Evolutionary conservation across 2,888 invertebrate species (phyloP).

Genomic region (Elmis aenea): DNA sequence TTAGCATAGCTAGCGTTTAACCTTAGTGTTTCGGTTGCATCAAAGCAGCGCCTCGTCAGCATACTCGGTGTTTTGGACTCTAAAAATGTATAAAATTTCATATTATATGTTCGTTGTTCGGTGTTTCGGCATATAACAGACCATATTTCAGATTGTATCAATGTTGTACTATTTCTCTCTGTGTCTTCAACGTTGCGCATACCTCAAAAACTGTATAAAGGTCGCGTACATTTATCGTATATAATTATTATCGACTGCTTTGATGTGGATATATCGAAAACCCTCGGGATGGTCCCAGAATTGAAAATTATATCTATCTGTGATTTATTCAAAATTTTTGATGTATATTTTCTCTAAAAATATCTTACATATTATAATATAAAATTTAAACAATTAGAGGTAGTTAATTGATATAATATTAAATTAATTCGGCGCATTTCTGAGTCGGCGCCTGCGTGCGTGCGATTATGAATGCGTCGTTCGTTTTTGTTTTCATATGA

Average conservation of each 20-base stretch:
- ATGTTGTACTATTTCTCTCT: slow-evolving; percentile 48
- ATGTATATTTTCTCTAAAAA: slow-evolving; percentile 58
- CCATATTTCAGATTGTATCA: slow-evolving; percentile 30
- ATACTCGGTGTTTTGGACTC: slow-evolving; percentile 41
- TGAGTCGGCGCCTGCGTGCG: slow-evolving; percentile 7
- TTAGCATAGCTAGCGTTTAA: slow-evolving; percentile 28
- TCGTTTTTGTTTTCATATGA: slow-evolving; percentile 46
- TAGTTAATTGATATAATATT: slow-evolving; percentile 43
- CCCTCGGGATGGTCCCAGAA: slow-evolving; percentile 36
- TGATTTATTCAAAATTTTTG: slow-evolving; percentile 57
- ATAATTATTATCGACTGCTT: slow-evolving; percentile 40
- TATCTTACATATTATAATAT: slow-evolving; percentile 50
- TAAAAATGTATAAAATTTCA: slow-evolving; percentile 27
- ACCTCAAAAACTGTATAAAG: slow-evolving; percentile 46
- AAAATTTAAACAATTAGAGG: slow-evolving; percentile 47
- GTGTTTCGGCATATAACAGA: slow-evolving; percentile 36
- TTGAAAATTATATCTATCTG: slow-evolving; percentile 54
- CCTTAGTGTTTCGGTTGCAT: slow-evolving; percentile 37
- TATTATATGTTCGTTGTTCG: slow-evolving; percentile 35
- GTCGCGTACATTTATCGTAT: slow-evolving; percentile 32
- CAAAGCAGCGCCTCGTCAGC: slow-evolving; percentile 20
- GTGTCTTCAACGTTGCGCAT: slow-evolving; percentile 54
- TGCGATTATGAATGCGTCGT: slow-evolving; percentile 16
- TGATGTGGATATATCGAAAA: slow-evolving; percentile 42
- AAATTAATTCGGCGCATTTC: slow-evolving; percentile 19